phyloP scores from a whole-genome alignment of 2,888 invertebrate genomes.

The Penaeus monodon region DNA sequence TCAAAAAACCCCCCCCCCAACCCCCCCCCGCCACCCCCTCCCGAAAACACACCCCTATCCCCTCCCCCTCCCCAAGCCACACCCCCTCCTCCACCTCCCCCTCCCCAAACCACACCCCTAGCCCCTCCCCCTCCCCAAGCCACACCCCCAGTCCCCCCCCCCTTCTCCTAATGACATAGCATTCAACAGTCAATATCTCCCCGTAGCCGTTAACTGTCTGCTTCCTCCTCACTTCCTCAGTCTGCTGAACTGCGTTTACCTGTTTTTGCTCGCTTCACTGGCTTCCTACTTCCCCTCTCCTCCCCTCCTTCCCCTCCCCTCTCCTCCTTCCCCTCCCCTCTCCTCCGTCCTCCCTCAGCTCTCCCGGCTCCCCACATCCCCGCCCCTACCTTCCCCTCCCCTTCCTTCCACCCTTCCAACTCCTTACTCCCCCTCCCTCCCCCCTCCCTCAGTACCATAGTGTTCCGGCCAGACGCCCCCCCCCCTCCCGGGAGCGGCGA shows the following conservation, averaged over 20 bases:
- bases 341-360: background rate
- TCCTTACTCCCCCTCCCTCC: background rate
- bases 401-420: too few relatives aligned
- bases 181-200: background rate
- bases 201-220: background rate
- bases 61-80: background rate
- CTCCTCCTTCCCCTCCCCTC: too few relatives aligned
- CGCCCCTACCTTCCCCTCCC: too few relatives aligned
- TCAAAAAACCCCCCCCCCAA: background rate
- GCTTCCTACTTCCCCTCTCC: too few relatives aligned
- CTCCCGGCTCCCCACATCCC: too few relatives aligned
- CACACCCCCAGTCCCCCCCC: background rate
- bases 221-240: background rate
- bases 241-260: background rate
- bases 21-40: too few relatives aligned
- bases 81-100: background rate
- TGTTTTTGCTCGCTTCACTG: background rate
- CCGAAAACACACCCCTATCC: too few relatives aligned
- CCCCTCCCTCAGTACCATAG: too few relatives aligned
- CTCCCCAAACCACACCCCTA: background rate
- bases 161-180: slow-evolving; percentile 13
- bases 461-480: too few relatives aligned
- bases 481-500: too few relatives aligned
- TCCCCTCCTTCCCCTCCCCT: background rate
- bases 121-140: background rate